Evolutionary conservation across 1,140 invertebrate species (phyloP).

Genomic region (Dendrolimus punctatus): DNA sequence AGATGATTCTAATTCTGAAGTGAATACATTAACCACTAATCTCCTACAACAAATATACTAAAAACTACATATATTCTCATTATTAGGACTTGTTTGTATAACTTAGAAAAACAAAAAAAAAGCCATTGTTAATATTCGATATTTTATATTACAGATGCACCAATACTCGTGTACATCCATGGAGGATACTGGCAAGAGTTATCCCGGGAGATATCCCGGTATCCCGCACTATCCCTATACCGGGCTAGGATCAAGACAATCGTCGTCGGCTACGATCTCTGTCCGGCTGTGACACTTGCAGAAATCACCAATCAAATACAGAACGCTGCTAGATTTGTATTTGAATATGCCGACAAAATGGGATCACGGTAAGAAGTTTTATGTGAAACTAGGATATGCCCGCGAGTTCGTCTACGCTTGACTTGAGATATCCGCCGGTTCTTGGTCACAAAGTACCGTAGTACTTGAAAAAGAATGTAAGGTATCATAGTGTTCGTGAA

Average conservation of each 20-base stretch:
- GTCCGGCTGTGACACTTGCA: constrained; percentile 75
- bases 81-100: not conserved
- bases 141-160: constrained; percentile 71
- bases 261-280: constrained; percentile 83
- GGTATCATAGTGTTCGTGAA: too few relatives aligned
- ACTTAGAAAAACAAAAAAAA: not conserved
- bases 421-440: too few relatives aligned
- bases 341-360: constrained; percentile 72
- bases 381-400: not conserved
- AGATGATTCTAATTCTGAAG: too few relatives aligned
- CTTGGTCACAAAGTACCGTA: too few relatives aligned
- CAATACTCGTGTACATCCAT: constrained; percentile 85
- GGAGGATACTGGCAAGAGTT: constrained; percentile 88
- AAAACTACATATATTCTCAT: too few relatives aligned
- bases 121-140: not conserved
- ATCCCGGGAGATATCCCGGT: constrained; percentile 76
- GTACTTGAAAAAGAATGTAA: too few relatives aligned
- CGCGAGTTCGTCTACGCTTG: too few relatives aligned
- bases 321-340: constrained; percentile 72
- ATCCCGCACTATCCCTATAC: constrained; percentile 75
- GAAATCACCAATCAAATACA: constrained; percentile 78
- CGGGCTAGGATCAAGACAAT: constrained; percentile 78
- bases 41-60: too few relatives aligned
- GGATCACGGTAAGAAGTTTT: constrained; percentile 52
- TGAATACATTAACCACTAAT: too few relatives aligned